phyloP scores from a whole-genome alignment of 2,888 invertebrate genomes.

The Latrodectus hesperus region DNA sequence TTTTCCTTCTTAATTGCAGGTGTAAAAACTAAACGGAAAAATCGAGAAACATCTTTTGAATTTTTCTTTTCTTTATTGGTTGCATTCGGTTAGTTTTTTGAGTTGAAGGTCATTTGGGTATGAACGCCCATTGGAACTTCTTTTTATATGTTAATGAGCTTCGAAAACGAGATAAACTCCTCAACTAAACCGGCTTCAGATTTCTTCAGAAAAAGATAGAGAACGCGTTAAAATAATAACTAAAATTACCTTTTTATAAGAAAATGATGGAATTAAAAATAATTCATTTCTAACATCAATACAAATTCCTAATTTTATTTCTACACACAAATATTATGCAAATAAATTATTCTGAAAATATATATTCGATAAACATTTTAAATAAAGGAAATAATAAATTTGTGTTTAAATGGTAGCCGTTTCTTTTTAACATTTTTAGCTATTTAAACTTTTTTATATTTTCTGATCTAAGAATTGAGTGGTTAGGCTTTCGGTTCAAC shows the following conservation, averaged over 20 bases:
- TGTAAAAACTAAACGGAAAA: conserved; percentile 53
- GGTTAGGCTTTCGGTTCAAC: too few species aligned
- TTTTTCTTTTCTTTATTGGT: conserved; percentile 15
- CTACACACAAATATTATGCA: too few species aligned
- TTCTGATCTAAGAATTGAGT: too few species aligned
- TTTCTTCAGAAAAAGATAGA: conserved; percentile 28
- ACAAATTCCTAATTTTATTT: too few species aligned
- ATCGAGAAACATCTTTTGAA: conserved; percentile 37
- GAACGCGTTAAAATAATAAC: conserved; percentile 27
- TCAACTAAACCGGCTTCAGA: conserved; percentile 14
- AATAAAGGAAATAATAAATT: too few species aligned
- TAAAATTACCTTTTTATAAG: neutral
- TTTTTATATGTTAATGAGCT: conserved; percentile 62
- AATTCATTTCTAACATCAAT: too few species aligned
- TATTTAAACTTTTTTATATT: too few species aligned
- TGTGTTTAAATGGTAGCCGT: too few species aligned
- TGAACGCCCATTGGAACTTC: conserved; percentile 25
- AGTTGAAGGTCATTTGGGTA: conserved; percentile 50
- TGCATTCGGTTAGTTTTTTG: neutral
- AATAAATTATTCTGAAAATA: too few species aligned
- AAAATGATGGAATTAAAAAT: too few species aligned
- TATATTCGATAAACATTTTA: too few species aligned
- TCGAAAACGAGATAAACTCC: neutral
- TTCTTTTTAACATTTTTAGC: too few species aligned
- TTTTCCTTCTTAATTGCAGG: conserved; percentile 29